Conservation (phyloP, 2,797 vertebrate genomes). For the Argya squamiceps region DNA sequence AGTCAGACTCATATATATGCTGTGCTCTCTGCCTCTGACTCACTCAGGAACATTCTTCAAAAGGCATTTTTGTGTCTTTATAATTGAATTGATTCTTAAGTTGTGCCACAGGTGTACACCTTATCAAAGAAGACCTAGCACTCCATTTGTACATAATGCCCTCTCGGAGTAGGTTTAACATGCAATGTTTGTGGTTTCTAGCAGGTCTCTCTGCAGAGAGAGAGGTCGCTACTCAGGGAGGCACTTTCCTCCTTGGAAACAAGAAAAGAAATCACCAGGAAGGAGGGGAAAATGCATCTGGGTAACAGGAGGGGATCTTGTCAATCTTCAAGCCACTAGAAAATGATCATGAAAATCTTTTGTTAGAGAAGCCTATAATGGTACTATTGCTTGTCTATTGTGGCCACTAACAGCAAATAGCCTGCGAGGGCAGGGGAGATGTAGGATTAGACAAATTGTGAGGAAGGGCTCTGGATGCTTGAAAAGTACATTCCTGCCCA, state of each 20-base stretch:
- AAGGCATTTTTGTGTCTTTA: constrained; percentile 75
- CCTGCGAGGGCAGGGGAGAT: constrained; percentile 48
- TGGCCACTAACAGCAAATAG: constrained; percentile 71
- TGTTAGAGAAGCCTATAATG: constrained; percentile 78
- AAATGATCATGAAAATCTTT: constrained; percentile 78
- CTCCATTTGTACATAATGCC: constrained; percentile 70
- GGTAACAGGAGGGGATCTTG: constrained; percentile 79
- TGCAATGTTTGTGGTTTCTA: constrained; percentile 75
- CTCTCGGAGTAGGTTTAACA: constrained; percentile 71
- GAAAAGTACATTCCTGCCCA: constrained; percentile 65
- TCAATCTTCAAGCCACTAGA: constrained; percentile 78
- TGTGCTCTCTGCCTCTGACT: background rate
- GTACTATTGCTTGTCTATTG: constrained; percentile 73
- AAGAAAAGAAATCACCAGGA: constrained; percentile 81
- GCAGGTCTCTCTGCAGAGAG: constrained; percentile 69
- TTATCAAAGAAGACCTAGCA: constrained; percentile 70
- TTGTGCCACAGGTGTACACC: constrained; percentile 63
- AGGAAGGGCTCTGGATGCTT: constrained; percentile 48
- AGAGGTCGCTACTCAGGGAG: constrained; percentile 74
- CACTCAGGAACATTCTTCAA: constrained; percentile 36
- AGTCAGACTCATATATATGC: constrained; percentile 25
- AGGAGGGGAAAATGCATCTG: constrained; percentile 73
- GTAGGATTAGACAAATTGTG: constrained; percentile 71
- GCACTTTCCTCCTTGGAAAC: constrained; percentile 79
- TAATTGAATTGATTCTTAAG: constrained; percentile 79